A percentile compares a stretch with the other conserved stretches of the same genome.
Evolutionary conservation across 2,797 vertebrate genomes (phyloP).

Genomic region (Cyclura pinguis): DNA sequence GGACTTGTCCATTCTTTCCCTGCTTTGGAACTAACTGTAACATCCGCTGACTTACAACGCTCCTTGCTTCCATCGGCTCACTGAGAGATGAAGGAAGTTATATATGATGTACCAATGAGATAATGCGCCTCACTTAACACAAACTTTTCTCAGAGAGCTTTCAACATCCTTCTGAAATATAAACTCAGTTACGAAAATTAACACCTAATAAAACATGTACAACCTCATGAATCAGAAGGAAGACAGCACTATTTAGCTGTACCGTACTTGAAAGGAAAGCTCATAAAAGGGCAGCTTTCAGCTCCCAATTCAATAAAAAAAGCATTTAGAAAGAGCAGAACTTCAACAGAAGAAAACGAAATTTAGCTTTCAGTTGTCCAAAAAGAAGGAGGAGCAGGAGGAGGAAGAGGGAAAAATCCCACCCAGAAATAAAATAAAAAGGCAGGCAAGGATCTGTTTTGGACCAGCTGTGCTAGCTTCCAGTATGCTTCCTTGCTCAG

Average conservation of each 20-base stretch:
- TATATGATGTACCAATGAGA: too few relatives aligned
- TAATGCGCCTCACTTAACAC: not conserved
- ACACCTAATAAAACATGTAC: not conserved
- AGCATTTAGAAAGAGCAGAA: not conserved
- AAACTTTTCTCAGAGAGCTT: not conserved
- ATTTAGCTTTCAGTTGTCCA: not conserved
- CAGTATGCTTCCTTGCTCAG: too few relatives aligned
- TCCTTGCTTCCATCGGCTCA: too few relatives aligned
- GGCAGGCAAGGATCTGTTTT: not conserved
- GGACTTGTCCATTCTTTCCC: not conserved
- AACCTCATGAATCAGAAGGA: slow-evolving; percentile 52
- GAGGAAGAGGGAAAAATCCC: not conserved
- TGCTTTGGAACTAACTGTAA: not conserved
- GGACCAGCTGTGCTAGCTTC: not conserved
- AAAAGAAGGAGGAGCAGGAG: too few relatives aligned
- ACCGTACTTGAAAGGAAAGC: slow-evolving; percentile 5
- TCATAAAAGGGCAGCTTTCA: slow-evolving; percentile 2
- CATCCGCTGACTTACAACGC: not conserved
- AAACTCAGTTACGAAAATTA: not conserved
- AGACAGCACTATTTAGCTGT: slow-evolving; percentile 27
- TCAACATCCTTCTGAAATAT: slow-evolving; percentile 10
- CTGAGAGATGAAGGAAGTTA: not conserved
- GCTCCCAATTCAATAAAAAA: not conserved
- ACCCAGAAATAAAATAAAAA: too few relatives aligned
- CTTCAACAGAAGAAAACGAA: not conserved